Evolutionary conservation across 2,797 vertebrate genomes (phyloP).

Genomic region (Microtus agrestis): DNA sequence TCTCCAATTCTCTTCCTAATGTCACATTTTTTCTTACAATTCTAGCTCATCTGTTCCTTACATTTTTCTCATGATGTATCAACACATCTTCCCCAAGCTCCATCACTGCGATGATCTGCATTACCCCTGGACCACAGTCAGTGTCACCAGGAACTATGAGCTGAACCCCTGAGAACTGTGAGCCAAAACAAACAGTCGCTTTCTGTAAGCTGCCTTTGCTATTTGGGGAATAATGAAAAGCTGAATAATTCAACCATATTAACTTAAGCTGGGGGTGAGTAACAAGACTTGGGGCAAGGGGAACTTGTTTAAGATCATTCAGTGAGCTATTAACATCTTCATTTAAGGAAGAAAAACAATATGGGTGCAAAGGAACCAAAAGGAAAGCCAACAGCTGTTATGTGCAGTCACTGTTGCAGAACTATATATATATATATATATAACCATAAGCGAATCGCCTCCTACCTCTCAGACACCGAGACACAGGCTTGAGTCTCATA

Average conservation of each 20-base stretch:
- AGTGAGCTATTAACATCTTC: not conserved
- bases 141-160: not conserved
- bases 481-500: not conserved
- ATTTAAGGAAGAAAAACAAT: not conserved
- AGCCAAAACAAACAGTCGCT: not conserved
- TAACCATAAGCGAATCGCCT: not conserved
- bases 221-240: not conserved
- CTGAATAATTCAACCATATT: not conserved
- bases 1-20: constrained; percentile 26
- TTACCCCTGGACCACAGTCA: not conserved
- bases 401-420: not conserved
- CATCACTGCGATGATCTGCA: too few relatives aligned
- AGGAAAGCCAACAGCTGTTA: not conserved
- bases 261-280: not conserved
- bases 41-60: constrained; percentile 12
- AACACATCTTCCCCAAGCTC: not conserved
- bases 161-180: not conserved
- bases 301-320: constrained; percentile 3
- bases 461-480: not conserved
- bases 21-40: not conserved
- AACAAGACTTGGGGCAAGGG: not conserved
- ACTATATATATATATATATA: not conserved
- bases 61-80: not conserved
- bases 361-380: not conserved
- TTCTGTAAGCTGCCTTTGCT: not conserved